Evolutionary conservation across 2,888 invertebrate genomes (phyloP), one percentile per base, ranked within the genome.

Genomic region (Galerucella nymphaeae): DNA sequence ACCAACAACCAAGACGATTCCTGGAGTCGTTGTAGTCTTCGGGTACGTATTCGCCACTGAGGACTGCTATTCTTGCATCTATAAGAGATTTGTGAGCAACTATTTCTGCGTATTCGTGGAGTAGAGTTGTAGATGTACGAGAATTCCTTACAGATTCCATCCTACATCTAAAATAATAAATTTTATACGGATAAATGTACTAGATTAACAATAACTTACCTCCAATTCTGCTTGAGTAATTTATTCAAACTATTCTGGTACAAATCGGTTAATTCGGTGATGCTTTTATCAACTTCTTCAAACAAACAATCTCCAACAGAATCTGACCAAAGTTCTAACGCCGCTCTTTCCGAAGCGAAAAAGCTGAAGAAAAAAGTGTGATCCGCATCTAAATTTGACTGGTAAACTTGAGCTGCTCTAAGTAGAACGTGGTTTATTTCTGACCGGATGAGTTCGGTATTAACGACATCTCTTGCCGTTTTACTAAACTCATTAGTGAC

Each of bases 361-460:
- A 92, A 88, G 75, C 91, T 90, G 80, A 91, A 90, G 69, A 90
- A 90, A 64, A 88, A 88, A 75, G 86, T 84, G 38, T 90, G 88
- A 75, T 90, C 88, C 6, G 85, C 86, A 14, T 87, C 85, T 41
- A 83, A 77, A 55, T 89, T 89, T 48, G 87, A 87, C 81, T 93
- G 93, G 83, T 93, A 93, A 5, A 90, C 87, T 81, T 91, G 91
- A 6, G 93, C 93, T 71, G 92, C 93, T 55, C 92, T 89, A 81
- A 89, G 88, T 82, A 94, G 89, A 8, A 94, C 92, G 73, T 93
- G 92, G 18, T 92, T 90, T 74, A 94, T 93, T 86, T 94, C 94
- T 0, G 93, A 92, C 82, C 93, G 93, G 41, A 94, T 92, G 41
- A 94, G 87, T 84, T 93, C 93, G 2, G 91, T 90, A 80, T 92